Evolutionary conservation across 2,113 vertebrate genomes (phyloP).

Genomic region (Chelonoidis abingdonii): DNA sequence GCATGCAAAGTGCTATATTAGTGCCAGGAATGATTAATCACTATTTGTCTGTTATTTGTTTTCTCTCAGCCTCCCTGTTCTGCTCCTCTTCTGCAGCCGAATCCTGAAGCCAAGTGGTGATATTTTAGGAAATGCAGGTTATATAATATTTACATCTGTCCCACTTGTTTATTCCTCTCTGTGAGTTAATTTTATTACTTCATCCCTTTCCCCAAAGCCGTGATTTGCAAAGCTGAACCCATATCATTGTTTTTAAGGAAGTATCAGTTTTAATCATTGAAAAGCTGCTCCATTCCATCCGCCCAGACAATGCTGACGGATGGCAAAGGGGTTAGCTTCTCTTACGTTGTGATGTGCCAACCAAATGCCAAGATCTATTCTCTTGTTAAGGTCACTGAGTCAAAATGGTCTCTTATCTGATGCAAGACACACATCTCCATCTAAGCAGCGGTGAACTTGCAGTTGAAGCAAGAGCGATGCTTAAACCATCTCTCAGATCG

Average conservation of each 20-base stretch:
- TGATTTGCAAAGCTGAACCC: slow-evolving; percentile 61
- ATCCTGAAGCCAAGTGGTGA: slow-evolving; percentile 37
- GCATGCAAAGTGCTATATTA: background rate
- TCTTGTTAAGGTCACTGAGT: background rate
- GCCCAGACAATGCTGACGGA: background rate
- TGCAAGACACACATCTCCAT: background rate
- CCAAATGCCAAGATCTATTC: background rate
- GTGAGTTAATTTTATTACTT: slow-evolving; percentile 56
- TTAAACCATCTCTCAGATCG: background rate
- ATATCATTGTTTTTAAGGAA: slow-evolving; percentile 36
- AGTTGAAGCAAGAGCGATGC: background rate
- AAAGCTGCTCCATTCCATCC: slow-evolving; percentile 37
- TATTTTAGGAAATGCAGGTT: slow-evolving; percentile 68
- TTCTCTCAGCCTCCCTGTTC: slow-evolving; percentile 46
- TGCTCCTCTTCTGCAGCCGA: slow-evolving; percentile 11
- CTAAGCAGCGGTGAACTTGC: background rate
- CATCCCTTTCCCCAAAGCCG: slow-evolving; percentile 46
- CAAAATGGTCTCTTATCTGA: background rate
- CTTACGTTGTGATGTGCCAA: background rate
- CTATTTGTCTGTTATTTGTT: slow-evolving; percentile 64
- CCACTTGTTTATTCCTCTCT: slow-evolving; percentile 59
- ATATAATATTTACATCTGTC: slow-evolving; percentile 77
- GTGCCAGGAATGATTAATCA: slow-evolving; percentile 20
- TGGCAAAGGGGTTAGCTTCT: background rate
- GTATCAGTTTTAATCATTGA: slow-evolving; percentile 71